A percentile compares a stretch with the other conserved stretches of the same genome.
These are phyloP conservation scores for Anguilla pacifica DNA, from an alignment of 2,797 vertebrate genomes.

Conservation along the genomic window DNA sequence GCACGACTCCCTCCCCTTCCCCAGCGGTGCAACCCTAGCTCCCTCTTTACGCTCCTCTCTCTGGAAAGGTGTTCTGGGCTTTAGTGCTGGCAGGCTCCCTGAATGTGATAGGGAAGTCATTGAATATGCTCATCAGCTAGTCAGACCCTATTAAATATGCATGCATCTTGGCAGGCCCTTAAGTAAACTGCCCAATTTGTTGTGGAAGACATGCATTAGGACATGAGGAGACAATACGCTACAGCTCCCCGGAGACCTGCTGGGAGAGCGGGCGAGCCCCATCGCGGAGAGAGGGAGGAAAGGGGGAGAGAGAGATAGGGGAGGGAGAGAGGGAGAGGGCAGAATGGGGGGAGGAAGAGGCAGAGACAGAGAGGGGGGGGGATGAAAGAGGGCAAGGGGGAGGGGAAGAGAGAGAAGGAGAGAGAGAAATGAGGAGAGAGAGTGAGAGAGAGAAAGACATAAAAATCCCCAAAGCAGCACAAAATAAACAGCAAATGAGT, in stretches of 20 bases:
- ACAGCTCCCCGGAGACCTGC: conserved; percentile 43
- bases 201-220: conserved; percentile 75
- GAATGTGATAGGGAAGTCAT: conserved; percentile 79
- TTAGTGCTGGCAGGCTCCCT: conserved; percentile 65
- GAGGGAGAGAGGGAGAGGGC: background rate
- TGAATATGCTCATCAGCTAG: conserved; percentile 58
- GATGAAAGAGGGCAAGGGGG: background rate
- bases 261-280: conserved; percentile 53
- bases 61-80: conserved; percentile 24
- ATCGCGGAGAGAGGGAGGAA: conserved; percentile 28
- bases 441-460: background rate
- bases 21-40: background rate
- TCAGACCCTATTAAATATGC: conserved; percentile 74
- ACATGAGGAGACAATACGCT: conserved; percentile 68
- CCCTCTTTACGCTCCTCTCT: background rate
- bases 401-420: background rate
- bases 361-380: background rate
- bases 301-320: conserved; percentile 15
- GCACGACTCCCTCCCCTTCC: background rate
- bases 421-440: background rate
- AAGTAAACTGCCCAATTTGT: conserved; percentile 81
- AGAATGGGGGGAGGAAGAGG: background rate
- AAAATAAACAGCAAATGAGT: conserved; percentile 13
- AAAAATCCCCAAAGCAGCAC: background rate
- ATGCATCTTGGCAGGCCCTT: conserved; percentile 73